Base-by-base conservation (phyloP, 2,888 invertebrate species). In the Trimorus sp. region DNA sequence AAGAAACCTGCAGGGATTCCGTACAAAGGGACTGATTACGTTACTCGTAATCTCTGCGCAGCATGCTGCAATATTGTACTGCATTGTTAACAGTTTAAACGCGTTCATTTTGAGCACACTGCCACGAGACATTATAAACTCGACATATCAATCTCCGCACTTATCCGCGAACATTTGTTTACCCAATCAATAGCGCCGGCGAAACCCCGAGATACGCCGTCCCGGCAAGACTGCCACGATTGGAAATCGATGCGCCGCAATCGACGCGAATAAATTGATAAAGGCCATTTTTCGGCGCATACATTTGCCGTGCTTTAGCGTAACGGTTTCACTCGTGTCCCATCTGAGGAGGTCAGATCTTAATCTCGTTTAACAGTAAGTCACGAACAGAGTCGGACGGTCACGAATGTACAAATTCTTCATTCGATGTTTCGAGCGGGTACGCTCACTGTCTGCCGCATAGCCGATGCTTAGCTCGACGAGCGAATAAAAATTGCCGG, bases 271-370 rank as follows among this genome's bases (percentile, higher is more conserved):
- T 37, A 66, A 76, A 66, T 74, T 42, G 62, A 69, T 62, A 69
- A 74, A 53, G 40, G 14, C 11, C 36, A 74, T 65, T 74, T 74
- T 75, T 56, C 45, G 38, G 53, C 45, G 53, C 65, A 70, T 75
- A 66, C 42, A 80, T 79, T 80, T 77, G 49, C 15, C 65, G 71
- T 84, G 87, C 85, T 88, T 90, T 87, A 88, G 87, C 81, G 86
- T 88, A 88, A 88, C 86, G 87, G 87, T 89, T 84, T 85, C 87
- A 87, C 87, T 88, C 85, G 85, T 85, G 87, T 86, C 84, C 83
- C 84, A 74, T 79, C 83, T 76, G 65, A 74, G 62, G 85, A 89
- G 89, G 88, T 89, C 89, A 87, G 89, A 88, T 89, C 85, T 83
- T 86, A 88, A 88, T 88, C 88, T 86, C 84, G 84, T 84, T 86